phyloP scores from a whole-genome alignment of 1,140 invertebrate species.

The Periplaneta americana region DNA sequence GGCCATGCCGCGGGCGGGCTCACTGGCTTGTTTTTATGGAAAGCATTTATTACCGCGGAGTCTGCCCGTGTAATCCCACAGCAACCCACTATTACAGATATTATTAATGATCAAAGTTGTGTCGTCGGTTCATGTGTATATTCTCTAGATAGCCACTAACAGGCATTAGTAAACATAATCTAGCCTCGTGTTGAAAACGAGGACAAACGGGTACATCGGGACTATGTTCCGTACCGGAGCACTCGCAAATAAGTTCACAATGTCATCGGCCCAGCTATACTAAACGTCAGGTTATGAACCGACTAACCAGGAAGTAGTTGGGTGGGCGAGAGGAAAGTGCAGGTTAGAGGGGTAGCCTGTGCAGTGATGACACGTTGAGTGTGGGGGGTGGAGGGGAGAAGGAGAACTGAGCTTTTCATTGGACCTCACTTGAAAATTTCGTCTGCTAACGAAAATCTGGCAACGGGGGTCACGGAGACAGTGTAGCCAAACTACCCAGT shows the following conservation, averaged over 20 bases:
- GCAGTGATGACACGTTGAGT: too few relatives aligned
- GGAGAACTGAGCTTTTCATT: too few relatives aligned
- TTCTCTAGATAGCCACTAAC: not conserved
- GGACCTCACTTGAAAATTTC: too few relatives aligned
- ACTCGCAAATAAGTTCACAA: not conserved
- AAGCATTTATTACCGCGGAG: not conserved
- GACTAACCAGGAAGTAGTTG: too few relatives aligned
- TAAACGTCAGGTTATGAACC: too few relatives aligned
- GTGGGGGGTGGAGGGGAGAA: too few relatives aligned
- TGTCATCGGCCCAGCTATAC: too few relatives aligned
- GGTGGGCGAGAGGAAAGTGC: too few relatives aligned
- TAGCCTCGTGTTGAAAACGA: not conserved
- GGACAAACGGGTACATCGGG: not conserved
- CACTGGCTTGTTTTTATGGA: not conserved
- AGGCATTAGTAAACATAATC: not conserved
- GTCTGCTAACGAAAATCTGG: too few relatives aligned
- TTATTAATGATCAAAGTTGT: not conserved
- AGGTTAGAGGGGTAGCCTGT: too few relatives aligned
- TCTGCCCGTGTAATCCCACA: not conserved
- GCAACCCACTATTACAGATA: not conserved
- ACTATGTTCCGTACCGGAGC: not conserved
- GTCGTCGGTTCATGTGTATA: not conserved
- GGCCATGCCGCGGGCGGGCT: not conserved
- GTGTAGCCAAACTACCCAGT: too few relatives aligned
- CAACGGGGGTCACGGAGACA: too few relatives aligned